Evolutionary conservation across 2,797 vertebrate genomes (phyloP), one percentile per base, ranked within the genome.

Genomic region (Rhinichthys osculus): DNA sequence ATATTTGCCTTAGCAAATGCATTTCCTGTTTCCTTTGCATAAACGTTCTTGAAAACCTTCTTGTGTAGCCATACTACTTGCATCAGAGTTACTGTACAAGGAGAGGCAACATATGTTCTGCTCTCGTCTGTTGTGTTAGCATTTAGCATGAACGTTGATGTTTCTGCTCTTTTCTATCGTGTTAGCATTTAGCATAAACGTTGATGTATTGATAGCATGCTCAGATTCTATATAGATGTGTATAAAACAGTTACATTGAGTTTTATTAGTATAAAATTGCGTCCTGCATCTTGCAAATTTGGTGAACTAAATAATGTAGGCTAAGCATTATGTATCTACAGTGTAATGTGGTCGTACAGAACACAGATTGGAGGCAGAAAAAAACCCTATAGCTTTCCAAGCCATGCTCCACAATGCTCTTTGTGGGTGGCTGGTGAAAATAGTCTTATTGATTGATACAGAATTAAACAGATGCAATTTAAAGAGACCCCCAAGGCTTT

Each of bases 391-490:
- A 86, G 16, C 80, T 73, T 59, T 84, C 33, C 50, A 74, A 74
- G 59, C 13, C 16, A 40, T 30, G 33, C 23, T 84, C 21, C 67
- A 38, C 21, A 71, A 44, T 80, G 40, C 47, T 74, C 38, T 16
- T 3, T 67, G 67, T 72, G 52, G 76, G 81, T 21, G 33, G 86
- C 69, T 52, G n/a, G 77, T 87, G 17, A 81, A 87, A 76, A 59
- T 62, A 89, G 62, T 13, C 19, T 5, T 77, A 70, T 74, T 80
- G 80, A 83, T 80, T 83, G 80, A 89, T 76, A 79, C 59, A 50
- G 40, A 57, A 17, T 79, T 70, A 83, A 80, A 82, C 57, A 42
- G 30, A 69, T 70, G 40, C 35, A 47, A 71, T 40, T 69, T 42
- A 83, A 74, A 73, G 10, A 83, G 42, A 69, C 42, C 70, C n/a